Base-by-base conservation (phyloP, 2,888 invertebrate genomes). In the Apodemia hepburni region DNA sequence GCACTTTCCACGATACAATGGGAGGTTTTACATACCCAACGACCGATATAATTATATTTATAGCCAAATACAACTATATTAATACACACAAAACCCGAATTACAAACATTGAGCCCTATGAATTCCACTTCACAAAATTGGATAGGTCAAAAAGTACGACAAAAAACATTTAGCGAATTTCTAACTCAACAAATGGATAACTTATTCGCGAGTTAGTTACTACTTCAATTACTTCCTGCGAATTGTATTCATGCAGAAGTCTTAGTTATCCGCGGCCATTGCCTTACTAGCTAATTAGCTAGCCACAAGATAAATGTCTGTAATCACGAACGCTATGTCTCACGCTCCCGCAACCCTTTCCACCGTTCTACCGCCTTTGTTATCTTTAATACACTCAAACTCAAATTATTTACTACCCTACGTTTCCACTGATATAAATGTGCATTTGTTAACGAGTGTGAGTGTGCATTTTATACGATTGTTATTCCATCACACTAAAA, bases 261-360 rank as follows among this genome's bases (percentile, higher is more conserved):
- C 58, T 45, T 61, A 58, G 57, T 61, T 61, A 57, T 47, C 60
- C 49, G 42, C 17, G 51, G 63, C 57, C 47, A 61, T 59, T 61
- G 61, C 67, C 66, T 77, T 77, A 72, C 67, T 63, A 66, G 54
- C 80, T 86, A 86, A 87, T 86, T 87, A 86, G 79, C 78, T 71
- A 73, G 76, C 81, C 79, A 71, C 81, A 85, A 87, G 85, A 87
- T 86, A 85, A 85, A 87, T 87, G 86, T 80, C 80, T 78, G 81
- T 81, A 84, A 86, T 85, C 87, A 86, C 82, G 84, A 81, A 80
- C 77, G 76, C 71, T 71, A 73, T 73, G 73, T 71, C 73, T 69
- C 15, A 72, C 73, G 73, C 72, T 68, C 68, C 69, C 68, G 69
- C 73, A 72, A 71, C 76, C 75, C 73, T 67, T 68, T 68, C 65